These are phyloP conservation scores for Diploptera punctata DNA, from an alignment of 2,888 invertebrate genomes.

Conservation along the genomic window DNA sequence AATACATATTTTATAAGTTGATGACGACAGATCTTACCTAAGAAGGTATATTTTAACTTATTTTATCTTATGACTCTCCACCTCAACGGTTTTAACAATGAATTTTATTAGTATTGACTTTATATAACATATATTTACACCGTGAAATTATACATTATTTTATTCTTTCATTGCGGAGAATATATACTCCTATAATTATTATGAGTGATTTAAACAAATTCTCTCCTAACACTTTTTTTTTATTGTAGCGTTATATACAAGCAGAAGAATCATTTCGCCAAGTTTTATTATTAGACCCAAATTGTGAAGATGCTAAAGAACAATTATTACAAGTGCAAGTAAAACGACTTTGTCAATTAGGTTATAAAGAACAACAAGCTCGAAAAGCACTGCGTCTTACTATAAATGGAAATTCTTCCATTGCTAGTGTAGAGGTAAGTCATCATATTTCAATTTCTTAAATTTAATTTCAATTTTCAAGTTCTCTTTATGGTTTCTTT, in stretches of 20 bases:
- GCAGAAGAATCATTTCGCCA: conserved; percentile 22
- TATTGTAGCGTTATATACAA: conserved; percentile 14
- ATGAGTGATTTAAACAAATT: background rate
- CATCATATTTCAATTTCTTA: background rate
- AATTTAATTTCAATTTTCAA: background rate
- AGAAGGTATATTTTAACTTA: too few relatives aligned
- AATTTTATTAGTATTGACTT: too few relatives aligned
- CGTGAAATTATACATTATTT: background rate
- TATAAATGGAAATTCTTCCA: background rate
- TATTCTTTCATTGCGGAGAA: background rate
- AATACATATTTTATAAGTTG: too few relatives aligned
- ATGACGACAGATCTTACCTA: too few relatives aligned
- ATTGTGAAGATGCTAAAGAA: conserved; percentile 24
- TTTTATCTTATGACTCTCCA: too few relatives aligned
- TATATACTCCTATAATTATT: background rate
- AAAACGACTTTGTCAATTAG: background rate
- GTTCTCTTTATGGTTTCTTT: background rate
- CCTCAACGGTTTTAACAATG: too few relatives aligned
- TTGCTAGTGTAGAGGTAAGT: background rate
- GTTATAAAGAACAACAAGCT: background rate
- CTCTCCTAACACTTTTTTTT: background rate
- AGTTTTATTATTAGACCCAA: conserved; percentile 15
- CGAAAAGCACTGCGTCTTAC: background rate
- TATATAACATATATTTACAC: background rate
- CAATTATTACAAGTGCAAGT: conserved; percentile 21